Conservation (phyloP, 2,113 vertebrate genomes). For the Prunella himalayana region DNA sequence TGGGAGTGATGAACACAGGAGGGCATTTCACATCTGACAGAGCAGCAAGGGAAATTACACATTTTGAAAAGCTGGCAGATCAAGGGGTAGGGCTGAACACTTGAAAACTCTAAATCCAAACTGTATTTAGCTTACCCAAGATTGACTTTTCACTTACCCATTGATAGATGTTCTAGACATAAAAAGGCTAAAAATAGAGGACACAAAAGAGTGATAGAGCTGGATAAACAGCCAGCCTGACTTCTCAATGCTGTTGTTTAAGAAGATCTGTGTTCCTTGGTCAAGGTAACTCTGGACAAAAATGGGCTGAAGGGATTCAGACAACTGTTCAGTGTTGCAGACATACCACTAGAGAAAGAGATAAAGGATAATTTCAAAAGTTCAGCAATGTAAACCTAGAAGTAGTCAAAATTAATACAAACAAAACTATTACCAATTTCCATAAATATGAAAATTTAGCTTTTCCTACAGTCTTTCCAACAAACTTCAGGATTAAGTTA, state of each 20-base stretch:
- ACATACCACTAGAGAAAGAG: constrained; percentile 85
- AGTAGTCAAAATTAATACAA: background rate
- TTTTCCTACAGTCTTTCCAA: background rate
- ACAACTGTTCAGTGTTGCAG: constrained; percentile 85
- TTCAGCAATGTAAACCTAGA: background rate
- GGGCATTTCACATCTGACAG: background rate
- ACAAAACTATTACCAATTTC: background rate
- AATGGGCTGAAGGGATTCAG: constrained; percentile 79
- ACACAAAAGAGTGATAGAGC: constrained; percentile 93
- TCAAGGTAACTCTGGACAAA: constrained; percentile 94
- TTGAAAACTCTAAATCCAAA: background rate
- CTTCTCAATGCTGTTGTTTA: constrained; percentile 91
- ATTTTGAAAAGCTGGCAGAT: background rate
- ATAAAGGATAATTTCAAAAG: constrained; percentile 15
- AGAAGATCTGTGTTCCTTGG: constrained; percentile 85
- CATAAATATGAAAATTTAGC: background rate
- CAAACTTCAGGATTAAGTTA: background rate
- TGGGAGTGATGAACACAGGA: background rate
- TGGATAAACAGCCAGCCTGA: constrained; percentile 97
- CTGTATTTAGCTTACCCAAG: background rate
- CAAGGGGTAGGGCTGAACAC: background rate
- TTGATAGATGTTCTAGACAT: constrained; percentile 98
- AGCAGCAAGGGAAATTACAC: background rate
- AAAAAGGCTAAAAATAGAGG: constrained; percentile 89
- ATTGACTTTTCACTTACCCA: constrained; percentile 77